Evolutionary conservation across 2,888 invertebrate species (phyloP).

Genomic region (Aphrophora alni): DNA sequence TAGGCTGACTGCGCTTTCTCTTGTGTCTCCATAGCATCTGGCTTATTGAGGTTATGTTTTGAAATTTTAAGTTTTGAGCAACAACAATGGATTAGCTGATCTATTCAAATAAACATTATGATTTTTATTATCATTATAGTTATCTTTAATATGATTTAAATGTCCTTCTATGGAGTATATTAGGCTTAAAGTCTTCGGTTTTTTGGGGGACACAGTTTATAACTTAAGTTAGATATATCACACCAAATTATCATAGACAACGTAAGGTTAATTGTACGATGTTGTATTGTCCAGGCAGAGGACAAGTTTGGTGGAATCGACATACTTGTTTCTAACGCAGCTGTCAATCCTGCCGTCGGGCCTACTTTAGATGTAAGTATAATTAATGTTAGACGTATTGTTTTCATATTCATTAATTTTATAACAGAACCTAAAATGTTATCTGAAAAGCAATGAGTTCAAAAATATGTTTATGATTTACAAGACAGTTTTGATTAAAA

Average conservation of each 20-base stretch:
- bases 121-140: background rate
- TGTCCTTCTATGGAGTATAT: background rate
- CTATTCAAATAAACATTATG: too few species aligned
- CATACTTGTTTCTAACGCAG: constrained; percentile 96
- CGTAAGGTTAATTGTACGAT: too few species aligned
- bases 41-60: background rate
- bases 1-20: background rate
- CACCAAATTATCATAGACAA: too few species aligned
- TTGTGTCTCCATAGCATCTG: background rate
- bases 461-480: too few species aligned
- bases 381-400: too few species aligned
- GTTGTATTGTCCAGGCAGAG: constrained; percentile 65
- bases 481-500: too few species aligned
- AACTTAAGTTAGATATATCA: too few species aligned
- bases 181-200: background rate
- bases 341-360: constrained; percentile 84
- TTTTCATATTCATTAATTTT: too few species aligned
- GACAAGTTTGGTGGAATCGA: constrained; percentile 86
- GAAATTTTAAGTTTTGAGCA: background rate
- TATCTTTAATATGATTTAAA: background rate
- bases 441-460: too few species aligned
- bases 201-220: too few species aligned
- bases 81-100: background rate
- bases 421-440: too few species aligned
- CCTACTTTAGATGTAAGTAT: constrained; percentile 72